Conservation (phyloP, 2,888 invertebrate species). For the Ditula angustiorana region DNA sequence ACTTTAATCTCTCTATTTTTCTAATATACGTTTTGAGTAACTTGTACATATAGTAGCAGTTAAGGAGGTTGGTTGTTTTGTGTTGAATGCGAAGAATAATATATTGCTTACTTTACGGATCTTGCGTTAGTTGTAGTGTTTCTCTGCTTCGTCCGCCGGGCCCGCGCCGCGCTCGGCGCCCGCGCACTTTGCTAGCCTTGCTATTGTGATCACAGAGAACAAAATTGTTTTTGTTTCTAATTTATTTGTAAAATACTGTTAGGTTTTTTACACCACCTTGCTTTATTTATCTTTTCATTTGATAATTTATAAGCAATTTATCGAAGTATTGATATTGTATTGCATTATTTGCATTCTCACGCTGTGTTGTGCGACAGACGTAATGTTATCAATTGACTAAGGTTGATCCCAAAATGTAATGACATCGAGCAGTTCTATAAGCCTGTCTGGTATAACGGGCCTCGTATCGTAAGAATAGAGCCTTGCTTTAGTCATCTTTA, state of each 20-base stretch:
- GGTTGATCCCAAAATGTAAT: constrained; percentile 76
- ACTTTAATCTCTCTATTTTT: constrained; percentile 77
- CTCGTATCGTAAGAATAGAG: neutral
- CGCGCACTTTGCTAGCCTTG: constrained; percentile 58
- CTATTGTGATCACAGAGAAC: constrained; percentile 79
- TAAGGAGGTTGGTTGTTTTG: constrained; percentile 78
- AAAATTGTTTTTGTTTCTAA: constrained; percentile 85
- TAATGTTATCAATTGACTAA: constrained; percentile 50
- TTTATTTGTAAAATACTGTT: constrained; percentile 83
- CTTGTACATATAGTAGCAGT: constrained; percentile 68
- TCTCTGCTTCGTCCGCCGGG: constrained; percentile 55
- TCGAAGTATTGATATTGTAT: constrained; percentile 43
- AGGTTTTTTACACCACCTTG: constrained; percentile 57
- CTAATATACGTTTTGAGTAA: constrained; percentile 60
- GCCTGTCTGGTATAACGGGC: constrained; percentile 16
- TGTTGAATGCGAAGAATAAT: constrained; percentile 71
- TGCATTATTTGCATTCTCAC: constrained; percentile 37
- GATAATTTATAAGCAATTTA: constrained; percentile 52
- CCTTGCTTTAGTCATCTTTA: constrained; percentile 5
- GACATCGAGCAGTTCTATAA: constrained; percentile 46
- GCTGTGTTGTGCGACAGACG: constrained; percentile 34
- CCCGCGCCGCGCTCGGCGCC: constrained; percentile 42
- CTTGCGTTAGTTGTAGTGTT: constrained; percentile 52
- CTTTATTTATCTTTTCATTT: constrained; percentile 52
- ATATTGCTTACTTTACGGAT: constrained; percentile 66